Base-by-base conservation (phyloP, 2,888 invertebrate species). In the Brachypalpus laphriformis region DNA sequence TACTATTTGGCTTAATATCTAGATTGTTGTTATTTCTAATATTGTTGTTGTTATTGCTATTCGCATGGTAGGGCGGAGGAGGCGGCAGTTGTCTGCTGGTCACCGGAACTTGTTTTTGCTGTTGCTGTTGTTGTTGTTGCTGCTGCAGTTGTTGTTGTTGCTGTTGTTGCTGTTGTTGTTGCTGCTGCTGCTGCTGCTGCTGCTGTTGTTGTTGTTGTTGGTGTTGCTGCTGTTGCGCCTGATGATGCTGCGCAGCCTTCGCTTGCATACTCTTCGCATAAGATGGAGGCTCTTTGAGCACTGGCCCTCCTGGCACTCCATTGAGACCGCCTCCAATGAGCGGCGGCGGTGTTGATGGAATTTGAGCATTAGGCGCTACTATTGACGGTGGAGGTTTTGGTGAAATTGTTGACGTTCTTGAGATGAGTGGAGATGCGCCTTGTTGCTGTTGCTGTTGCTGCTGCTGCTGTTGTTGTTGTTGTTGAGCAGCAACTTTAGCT, bases 191-290 rank as follows among this genome's bases (percentile, higher is more conserved):
- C n/a, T 88, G 88, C 1, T 89, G 89, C 5, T 88, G 88, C 0
- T 87, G 87, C 0, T 86, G 87, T 1, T 87, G 86, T 0, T 88
- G 88, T 0, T 85, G 88, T 86, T 87, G 89, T 22, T 87, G 87
- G 3, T 89, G 89, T 0, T 90, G 90, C 9, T 82, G 86, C 0
- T 89, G 89, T 3, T 89, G 90, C 9, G 89, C 89, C 54, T 90
- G 91, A 76, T 90, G 91, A 74, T 91, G 91, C 28, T 91, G 91
- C 4, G 92, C 93, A 76, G 93, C 93, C 82, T 92, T 91, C n/a
- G 93, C 94, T 91, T 96, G 96, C 95, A 98, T 97, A 54, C 97
- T 97, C 89, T 96, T 97, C 11, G 97, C 97, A 91, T 98, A 98
- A 90, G 97, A 97, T 5, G 98, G 98, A 0, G 98, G 98, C 90